Evolutionary conservation across 2,113 vertebrate genomes (phyloP).

Genomic region (Paramormyrops kingsleyae): DNA sequence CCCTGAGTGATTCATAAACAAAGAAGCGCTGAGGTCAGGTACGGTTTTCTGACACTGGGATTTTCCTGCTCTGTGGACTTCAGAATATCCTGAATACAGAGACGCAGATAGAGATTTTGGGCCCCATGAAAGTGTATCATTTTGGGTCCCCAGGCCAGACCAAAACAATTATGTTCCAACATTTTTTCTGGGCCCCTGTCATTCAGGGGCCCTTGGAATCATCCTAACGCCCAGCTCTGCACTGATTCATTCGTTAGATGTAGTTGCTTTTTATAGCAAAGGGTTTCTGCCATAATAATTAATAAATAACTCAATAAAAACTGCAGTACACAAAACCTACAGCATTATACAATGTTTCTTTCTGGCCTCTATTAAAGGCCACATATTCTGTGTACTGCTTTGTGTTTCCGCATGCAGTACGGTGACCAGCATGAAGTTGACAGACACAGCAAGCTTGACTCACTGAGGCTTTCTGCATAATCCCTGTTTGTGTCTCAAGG

Average conservation of each 20-base stretch:
- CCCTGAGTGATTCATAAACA: neutral
- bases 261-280: neutral
- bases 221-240: neutral
- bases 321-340: neutral
- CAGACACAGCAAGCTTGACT: constrained; percentile 73
- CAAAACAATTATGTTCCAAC: neutral
- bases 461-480: constrained; percentile 60
- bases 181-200: neutral
- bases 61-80: neutral
- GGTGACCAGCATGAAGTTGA: constrained; percentile 66
- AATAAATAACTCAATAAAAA: neutral
- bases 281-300: neutral
- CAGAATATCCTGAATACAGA: neutral
- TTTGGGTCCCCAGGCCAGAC: neutral
- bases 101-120: neutral
- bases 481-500: constrained; percentile 55
- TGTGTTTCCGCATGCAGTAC: constrained; percentile 55
- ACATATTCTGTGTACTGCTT: constrained; percentile 41
- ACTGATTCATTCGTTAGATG: neutral
- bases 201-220: neutral
- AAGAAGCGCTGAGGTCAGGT: neutral
- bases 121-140: neutral
- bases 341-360: constrained; percentile 41
- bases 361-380: constrained; percentile 58
- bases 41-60: neutral